These are phyloP conservation scores for Trididemnum nubilum DNA, from an alignment of 23 tunicate species.

Conservation along the genomic window DNA sequence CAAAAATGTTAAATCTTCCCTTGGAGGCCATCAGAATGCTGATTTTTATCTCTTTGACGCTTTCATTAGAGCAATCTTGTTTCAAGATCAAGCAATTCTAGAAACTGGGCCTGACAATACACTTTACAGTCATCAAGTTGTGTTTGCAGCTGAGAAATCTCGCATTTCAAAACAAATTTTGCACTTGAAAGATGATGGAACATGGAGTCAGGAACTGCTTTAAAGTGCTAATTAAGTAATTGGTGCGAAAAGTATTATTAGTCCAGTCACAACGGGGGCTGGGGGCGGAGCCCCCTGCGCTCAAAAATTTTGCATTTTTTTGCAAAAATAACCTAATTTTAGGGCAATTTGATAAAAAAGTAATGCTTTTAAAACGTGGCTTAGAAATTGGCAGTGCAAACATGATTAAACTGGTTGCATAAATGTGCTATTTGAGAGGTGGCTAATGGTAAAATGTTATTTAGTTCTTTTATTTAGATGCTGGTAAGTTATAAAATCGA, in stretches of 20 bases:
- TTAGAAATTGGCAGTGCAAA: too few species aligned
- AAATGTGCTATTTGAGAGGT: too few species aligned
- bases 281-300: too few species aligned
- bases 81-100: conserved; percentile 45
- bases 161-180: conserved; percentile 39
- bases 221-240: not conserved
- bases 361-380: too few species aligned
- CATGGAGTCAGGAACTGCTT: not conserved
- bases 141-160: conserved; percentile 76
- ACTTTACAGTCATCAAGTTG: conserved; percentile 56
- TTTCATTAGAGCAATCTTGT: conserved; percentile 60
- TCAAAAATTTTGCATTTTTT: too few species aligned
- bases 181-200: not conserved
- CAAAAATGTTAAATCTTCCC: not conserved
- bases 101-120: conserved; percentile 40
- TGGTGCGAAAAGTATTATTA: not conserved
- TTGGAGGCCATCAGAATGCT: conserved; percentile 61
- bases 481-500: too few species aligned
- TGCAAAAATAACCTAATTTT: too few species aligned
- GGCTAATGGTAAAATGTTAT: too few species aligned
- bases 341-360: too few species aligned
- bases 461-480: too few species aligned
- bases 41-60: conserved; percentile 53
- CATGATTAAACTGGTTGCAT: too few species aligned
- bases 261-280: too few species aligned